A percentile compares a stretch with the other conserved stretches of the same genome.
Evolutionary conservation across 2,888 invertebrate species (phyloP).

Genomic region (Lycophotia porphyrea): DNA sequence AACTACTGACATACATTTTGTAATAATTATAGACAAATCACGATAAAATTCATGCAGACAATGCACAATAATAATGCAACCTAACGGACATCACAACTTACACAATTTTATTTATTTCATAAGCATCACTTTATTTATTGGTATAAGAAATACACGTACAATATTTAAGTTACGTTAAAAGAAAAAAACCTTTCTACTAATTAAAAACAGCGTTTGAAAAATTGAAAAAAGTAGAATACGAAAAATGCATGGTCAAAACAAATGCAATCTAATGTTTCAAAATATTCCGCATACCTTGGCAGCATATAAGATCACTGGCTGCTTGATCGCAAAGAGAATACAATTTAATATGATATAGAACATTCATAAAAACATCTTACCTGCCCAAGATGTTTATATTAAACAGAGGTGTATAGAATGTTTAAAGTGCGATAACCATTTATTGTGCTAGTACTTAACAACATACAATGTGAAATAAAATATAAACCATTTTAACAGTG

Average conservation of each 20-base stretch:
- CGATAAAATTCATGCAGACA: conserved; percentile 64
- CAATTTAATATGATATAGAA: conserved; percentile 68
- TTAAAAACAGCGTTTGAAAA: conserved; percentile 28
- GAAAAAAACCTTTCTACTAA: conserved; percentile 18
- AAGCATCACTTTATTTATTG: conserved; percentile 3
- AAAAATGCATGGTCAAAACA: conserved; percentile 55
- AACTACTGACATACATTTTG: conserved; percentile 42
- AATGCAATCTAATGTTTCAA: conserved; percentile 54
- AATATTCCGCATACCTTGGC: conserved; percentile 87
- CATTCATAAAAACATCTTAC: conserved; percentile 40
- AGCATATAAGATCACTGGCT: conserved; percentile 90
- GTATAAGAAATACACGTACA: conserved; percentile 10
- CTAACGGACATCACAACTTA: conserved; percentile 40
- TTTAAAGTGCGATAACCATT: conserved; percentile 43
- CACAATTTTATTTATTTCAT: conserved; percentile 4
- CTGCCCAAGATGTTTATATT: conserved; percentile 28
- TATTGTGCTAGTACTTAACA: conserved; percentile 39
- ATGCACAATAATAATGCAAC: conserved; percentile 57
- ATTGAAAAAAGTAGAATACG: conserved; percentile 37
- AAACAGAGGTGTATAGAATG: conserved; percentile 22
- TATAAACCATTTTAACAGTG: conserved; percentile 22
- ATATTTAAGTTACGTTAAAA: not conserved
- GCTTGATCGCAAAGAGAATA: conserved; percentile 88
- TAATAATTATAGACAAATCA: conserved; percentile 44
- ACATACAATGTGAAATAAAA: conserved; percentile 35